Base-by-base conservation (phyloP, 2,113 vertebrate species). In the Cebidichthys violaceus region DNA sequence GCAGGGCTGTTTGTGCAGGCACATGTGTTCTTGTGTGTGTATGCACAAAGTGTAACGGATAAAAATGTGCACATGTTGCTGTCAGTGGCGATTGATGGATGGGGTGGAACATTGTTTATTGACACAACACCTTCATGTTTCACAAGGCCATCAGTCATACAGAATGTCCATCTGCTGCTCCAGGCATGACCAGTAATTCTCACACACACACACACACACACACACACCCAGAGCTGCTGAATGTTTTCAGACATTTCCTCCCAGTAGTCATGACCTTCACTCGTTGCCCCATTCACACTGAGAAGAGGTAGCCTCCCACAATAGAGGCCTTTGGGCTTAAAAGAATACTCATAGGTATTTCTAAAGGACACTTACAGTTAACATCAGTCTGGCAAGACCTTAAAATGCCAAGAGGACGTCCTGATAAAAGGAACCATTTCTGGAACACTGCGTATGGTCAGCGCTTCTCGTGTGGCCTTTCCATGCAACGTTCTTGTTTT, bases 41-140 rank as follows among this genome's bases (percentile, higher is more conserved):
- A 79, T 65, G 76, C 67, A 55, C 57, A 72, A 81, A 70, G 67
- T 65, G 71, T 60, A 73, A 80, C 37, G 29, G 70, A 79, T 87
- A 80, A 83, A 92, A 87, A 80, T 76, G 79, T 81, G 87, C 89
- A 91, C 90, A 88, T 90, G 86, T 83, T 88, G 70, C 90, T 81
- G 90, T 93, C 93, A 91, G 76, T 55, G 54, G 74, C 0, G 10
- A 47, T 68, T 95, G 92, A 94, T 92, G 83, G 87, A 95, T 93
- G 88, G 82, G 70, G 82, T 83, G 82, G 86, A 93, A 92, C 89
- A 79, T 72, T 31, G 84, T 93, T 94, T 94, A 94, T 93, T 94
- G 94, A 94, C 91, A 94, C 89, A 90, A 94, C 92, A 92, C 91
- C 92, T 93, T 94, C 84, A 90, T 89, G 90, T 94, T 93, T 94